Evolutionary conservation across 2,113 vertebrate genomes (phyloP), one percentile per base, ranked within the genome.

Genomic region (Phodopus roborovskii): DNA sequence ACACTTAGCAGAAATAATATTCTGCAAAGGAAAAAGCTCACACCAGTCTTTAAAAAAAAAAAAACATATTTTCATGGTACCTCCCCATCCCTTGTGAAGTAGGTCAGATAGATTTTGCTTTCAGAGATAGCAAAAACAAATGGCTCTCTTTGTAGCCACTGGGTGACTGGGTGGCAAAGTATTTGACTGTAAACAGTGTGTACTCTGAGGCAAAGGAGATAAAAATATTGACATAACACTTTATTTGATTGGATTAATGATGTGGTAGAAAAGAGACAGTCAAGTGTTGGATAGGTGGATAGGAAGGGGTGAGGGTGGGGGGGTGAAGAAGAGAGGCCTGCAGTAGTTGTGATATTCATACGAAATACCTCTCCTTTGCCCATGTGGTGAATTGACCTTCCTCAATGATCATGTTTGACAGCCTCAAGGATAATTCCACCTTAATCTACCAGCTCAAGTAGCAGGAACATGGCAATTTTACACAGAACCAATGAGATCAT

Each of bases 161-260:
- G 13, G n/a, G 94, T 28, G 45, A 82, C 78, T 1, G 6, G 75
- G 66, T 3, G 45, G 24, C 39, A 3, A 50, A 26, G 45, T 36
- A 56, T 26, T 68, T 70, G 42, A 91, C 60, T 28, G 42, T 58
- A 85, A 58, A 74, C 92, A 22, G n/a, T 24, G 39, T 64, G 66
- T 39, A 15, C 81, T 94, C 64, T 1, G 17, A 70, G 53, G 62
- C 0, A n/a, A 92, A 74, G 56, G 78, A 71, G 90, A 94, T 58
- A 88, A 75, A 77, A 50, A 58, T 28, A 88, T 90, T 95, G 92
- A 94, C 11, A 3, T 74, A 50, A 58, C 60, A 26, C 53, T 92
- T 33, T 20, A 48, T 83, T 50, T 82, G 92, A 60, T 58, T 92
- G 85, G n/a, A 95, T 96, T 96, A 84, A 74, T 92, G 77, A 74